Evolutionary conservation across 2,888 invertebrate species (phyloP), one percentile per base, ranked within the genome.

Genomic region (Plagodis pulveraria): DNA sequence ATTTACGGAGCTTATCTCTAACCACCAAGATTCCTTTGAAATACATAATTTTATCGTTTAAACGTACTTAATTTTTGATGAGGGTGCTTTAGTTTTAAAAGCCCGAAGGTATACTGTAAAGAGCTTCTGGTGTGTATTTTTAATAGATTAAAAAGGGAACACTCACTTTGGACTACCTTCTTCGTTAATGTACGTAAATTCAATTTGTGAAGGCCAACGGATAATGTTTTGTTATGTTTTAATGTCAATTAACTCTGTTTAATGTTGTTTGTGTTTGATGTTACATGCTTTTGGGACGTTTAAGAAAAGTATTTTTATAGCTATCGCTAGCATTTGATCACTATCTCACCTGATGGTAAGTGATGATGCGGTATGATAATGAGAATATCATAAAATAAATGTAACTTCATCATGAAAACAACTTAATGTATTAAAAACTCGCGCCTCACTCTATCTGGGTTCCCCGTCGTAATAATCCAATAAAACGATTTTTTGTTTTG

Each of bases 131-230:
- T 5, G 11, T 64, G 64, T 62, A 57, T 62, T 67, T 66, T 61
- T 62, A 61, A 64, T 46, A 62, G 60, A 67, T 67, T 66, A 57
- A 56, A 59, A 60, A 56, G 52, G 53, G 50, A 50, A 49, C 51
- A n/a, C n/a, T n/a, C 58, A 55, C 22, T 58, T 57, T 41, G 11
- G 41, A 5, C 42, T 35, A 45, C 54, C 55, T 48, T 41, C 54
- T 59, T 48, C 34, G 35, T 59, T 51, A 51, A 22, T 9, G 6
- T 10, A 10, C 33, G 46, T n/a, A 55, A 47, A 55, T 50, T 51
- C 44, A 43, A 40, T 53, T 34, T n/a, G 38, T 36, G 32, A 33
- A 2, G 50, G 11, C 6, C 32, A 22, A 22, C 10, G 40, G 10
- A n/a, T 11, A 40, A 33, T 34, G 34, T 42, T 42, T 50, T n/a